phyloP scores from a whole-genome alignment of 2,113 vertebrate species.

The Nothocercus julius region DNA sequence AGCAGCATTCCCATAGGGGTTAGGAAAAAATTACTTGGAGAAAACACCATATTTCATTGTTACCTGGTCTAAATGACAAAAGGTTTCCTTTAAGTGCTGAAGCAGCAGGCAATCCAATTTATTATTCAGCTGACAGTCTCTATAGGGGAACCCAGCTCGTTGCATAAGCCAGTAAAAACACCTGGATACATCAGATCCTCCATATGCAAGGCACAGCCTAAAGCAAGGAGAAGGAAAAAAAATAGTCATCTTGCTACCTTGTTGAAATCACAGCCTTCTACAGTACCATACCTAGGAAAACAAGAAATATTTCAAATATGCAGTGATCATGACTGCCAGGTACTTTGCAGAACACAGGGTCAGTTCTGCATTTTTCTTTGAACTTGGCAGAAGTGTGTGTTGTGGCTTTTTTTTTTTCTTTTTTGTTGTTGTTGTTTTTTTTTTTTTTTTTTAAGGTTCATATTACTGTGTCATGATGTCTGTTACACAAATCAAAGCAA shows the following conservation, averaged over 20 bases:
- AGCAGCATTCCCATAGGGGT: background rate
- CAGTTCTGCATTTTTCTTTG: background rate
- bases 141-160: slow-evolving; percentile 93
- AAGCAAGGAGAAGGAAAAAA: background rate
- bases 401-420: background rate
- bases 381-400: background rate
- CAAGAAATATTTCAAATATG: background rate
- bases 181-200: slow-evolving; percentile 93
- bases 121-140: slow-evolving; percentile 91
- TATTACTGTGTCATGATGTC: background rate
- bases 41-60: background rate
- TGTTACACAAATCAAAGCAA: background rate
- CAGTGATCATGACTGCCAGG: background rate
- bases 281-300: background rate
- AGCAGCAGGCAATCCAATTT: slow-evolving; percentile 91
- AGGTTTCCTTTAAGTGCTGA: slow-evolving; percentile 94
- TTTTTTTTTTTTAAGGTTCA: background rate
- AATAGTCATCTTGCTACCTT: background rate
- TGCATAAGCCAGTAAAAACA: slow-evolving; percentile 98
- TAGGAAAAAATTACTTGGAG: background rate
- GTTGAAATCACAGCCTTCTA: background rate
- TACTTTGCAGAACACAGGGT: background rate
- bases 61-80: slow-evolving; percentile 97
- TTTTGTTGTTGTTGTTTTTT: too few relatives aligned
- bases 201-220: slow-evolving; percentile 93